Evolutionary conservation across 2,888 invertebrate species (phyloP).

Genomic region (Drosophila gaucha): DNA sequence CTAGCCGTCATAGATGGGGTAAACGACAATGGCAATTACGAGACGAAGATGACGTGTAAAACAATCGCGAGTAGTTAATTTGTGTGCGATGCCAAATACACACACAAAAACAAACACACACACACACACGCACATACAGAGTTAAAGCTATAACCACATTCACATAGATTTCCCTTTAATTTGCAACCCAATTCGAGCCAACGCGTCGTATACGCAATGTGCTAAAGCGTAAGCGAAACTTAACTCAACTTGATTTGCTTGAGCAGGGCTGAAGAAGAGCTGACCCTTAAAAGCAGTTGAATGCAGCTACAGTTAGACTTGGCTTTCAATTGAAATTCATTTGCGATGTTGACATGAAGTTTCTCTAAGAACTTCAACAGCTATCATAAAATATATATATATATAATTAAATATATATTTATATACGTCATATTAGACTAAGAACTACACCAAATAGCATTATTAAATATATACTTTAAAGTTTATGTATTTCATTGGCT

Average conservation of each 20-base stretch:
- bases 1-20: conserved; percentile 29
- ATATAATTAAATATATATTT: too few species aligned
- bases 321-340: background rate
- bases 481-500: too few species aligned
- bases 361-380: background rate
- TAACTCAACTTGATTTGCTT: conserved; percentile 56
- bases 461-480: too few species aligned
- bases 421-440: too few species aligned
- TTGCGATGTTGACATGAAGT: background rate
- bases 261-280: background rate
- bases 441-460: too few species aligned
- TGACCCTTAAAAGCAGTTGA: background rate
- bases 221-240: conserved; percentile 63
- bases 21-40: conserved; percentile 21
- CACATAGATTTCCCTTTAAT: conserved; percentile 6
- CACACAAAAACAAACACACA: conserved; percentile 1
- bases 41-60: conserved; percentile 55
- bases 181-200: conserved; percentile 43
- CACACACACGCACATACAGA: background rate
- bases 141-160: background rate
- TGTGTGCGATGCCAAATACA: conserved; percentile 46
- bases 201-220: conserved; percentile 54
- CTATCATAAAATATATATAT: too few species aligned
- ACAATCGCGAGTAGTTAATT: conserved; percentile 72
- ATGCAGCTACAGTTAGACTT: background rate